Base-by-base conservation (phyloP, 1,140 invertebrate genomes). In the Plutomurus gul region DNA sequence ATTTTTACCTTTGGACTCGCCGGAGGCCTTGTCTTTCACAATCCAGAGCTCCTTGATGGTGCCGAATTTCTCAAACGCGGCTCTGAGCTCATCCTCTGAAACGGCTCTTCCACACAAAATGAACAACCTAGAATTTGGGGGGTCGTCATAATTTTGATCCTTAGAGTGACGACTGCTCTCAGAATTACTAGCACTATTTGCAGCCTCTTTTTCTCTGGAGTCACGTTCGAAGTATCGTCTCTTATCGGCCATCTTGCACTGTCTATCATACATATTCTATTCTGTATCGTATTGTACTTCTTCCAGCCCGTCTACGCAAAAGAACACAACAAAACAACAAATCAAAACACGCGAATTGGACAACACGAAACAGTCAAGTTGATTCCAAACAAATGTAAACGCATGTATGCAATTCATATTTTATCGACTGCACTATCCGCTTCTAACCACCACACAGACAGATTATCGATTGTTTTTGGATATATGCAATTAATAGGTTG, bases 11-110 rank as follows among this genome's bases (percentile, higher is more conserved):
- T 96, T 96, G 83, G 92, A 92, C 85, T 95, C 94, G 51, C 94
- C 93, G 39, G 94, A 92, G 51, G 88, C 89, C 40, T 93, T 92
- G 85, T 96, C 94, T 87, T 93, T 94, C 7, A 96, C 93, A 82
- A 96, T 91, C 91, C 93, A 94, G 36, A 97, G 90, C 87, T 96
- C 94, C 87, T 96, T 93, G 70, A 97, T 93, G 36, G 89, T 90
- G 16, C 96, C 96, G 87, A 91, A 96, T 80, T 91, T 91, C 46
- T 91, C 90, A 86, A 97, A 97, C 6, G 90, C 89, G 60, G 92
- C 90, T 78, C 91, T 88, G 75, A 96, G 91, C 83, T 95, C 93
- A 76, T 94, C 91, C 86, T 96, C 94, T 18, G 90, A 91, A 40
- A 94, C 88, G 56, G 90, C 90, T 87, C 95, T 96, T 77, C 92